Conservation (phyloP, 2,888 invertebrate genomes). For the Chymomyza caudatula region DNA sequence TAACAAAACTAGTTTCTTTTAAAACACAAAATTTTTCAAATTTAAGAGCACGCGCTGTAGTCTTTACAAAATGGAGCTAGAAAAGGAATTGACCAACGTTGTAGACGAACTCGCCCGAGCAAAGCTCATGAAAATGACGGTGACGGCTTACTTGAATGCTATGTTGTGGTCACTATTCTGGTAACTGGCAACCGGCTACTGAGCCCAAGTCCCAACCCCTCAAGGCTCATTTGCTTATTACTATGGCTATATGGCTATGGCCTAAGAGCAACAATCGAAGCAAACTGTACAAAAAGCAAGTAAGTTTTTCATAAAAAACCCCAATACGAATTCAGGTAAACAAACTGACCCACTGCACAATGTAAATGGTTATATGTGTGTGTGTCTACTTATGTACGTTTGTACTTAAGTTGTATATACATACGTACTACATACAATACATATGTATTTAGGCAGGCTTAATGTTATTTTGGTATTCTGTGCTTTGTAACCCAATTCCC, state of each 20-base stretch:
- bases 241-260: neutral
- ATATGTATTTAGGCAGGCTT: neutral
- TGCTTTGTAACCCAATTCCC: constrained; percentile 55
- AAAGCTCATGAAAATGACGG: constrained; percentile 32
- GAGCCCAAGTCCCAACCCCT: constrained; percentile 9
- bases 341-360: neutral
- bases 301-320: constrained; percentile 18
- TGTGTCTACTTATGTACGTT: neutral
- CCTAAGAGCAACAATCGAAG: neutral
- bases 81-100: constrained; percentile 72
- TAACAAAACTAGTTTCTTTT: neutral
- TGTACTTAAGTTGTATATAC: too few species aligned
- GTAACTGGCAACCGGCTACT: constrained; percentile 49
- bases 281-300: neutral
- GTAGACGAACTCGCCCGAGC: constrained; percentile 37
- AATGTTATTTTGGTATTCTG: constrained; percentile 21
- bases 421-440: too few species aligned
- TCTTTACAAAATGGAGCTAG: constrained; percentile 63
- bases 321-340: neutral
- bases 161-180: constrained; percentile 57
- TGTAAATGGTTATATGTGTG: neutral
- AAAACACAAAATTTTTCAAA: constrained; percentile 4
- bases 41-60: constrained; percentile 28
- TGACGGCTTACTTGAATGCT: constrained; percentile 31
- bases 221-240: neutral